A percentile compares a stretch with the other conserved stretches of the same genome.
phyloP scores from a whole-genome alignment of 2,113 vertebrate genomes.

The Phaethon lepturus region DNA sequence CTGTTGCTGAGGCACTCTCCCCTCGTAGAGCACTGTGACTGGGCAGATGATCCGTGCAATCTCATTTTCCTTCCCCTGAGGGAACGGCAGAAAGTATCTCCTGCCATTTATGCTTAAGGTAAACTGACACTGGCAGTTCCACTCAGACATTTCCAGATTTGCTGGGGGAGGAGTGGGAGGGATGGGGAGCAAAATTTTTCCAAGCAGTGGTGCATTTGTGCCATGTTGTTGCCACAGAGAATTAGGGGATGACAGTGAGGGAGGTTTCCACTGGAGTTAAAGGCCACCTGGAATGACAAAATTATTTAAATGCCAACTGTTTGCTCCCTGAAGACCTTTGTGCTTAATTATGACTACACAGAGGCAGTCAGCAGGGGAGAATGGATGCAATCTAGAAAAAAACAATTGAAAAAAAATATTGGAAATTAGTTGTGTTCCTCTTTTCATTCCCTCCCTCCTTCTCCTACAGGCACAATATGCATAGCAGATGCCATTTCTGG shows the following conservation, averaged over 20 bases:
- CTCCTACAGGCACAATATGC: neutral
- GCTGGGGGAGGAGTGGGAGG: neutral
- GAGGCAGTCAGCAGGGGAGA: neutral
- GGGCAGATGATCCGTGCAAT: neutral
- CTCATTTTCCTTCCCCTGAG: neutral
- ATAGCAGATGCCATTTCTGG: neutral
- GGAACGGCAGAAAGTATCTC: neutral
- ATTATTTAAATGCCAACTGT: neutral
- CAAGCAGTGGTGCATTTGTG: neutral
- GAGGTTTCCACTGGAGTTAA: neutral
- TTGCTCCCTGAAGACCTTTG: neutral
- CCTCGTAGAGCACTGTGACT: neutral
- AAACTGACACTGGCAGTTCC: neutral
- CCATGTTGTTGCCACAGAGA: neutral
- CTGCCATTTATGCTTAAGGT: neutral
- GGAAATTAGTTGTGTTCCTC: neutral
- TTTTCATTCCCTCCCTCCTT: neutral
- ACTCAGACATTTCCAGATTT: neutral
- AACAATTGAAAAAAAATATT: neutral
- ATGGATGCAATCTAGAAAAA: neutral
- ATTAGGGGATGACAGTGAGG: neutral
- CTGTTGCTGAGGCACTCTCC: neutral
- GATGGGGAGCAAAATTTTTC: neutral
- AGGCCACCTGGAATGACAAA: neutral
- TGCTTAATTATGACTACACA: neutral